These are phyloP conservation scores for Holocentrus rufus DNA, from an alignment of 2,797 vertebrate species.

Conservation along the genomic window DNA sequence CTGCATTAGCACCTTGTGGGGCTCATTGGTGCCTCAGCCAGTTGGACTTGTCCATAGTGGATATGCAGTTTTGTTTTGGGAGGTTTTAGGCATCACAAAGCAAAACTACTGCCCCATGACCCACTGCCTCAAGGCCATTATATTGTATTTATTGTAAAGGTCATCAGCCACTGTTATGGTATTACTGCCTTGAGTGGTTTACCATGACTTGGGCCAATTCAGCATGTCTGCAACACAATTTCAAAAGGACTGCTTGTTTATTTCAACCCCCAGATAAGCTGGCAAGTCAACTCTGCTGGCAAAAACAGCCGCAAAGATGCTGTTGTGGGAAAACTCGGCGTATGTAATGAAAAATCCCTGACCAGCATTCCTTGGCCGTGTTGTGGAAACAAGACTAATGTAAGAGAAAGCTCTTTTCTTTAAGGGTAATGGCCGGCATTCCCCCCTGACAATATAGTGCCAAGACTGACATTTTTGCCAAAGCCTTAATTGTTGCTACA, in stretches of 20 bases:
- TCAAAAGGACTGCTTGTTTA: neutral
- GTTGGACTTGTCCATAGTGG: too few relatives aligned
- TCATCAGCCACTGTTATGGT: neutral
- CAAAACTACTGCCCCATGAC: too few relatives aligned
- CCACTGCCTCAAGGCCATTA: too few relatives aligned
- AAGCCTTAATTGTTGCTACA: constrained; percentile 16
- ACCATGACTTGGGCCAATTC: too few relatives aligned
- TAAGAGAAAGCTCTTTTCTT: constrained; percentile 33
- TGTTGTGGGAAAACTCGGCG: neutral
- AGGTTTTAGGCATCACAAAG: too few relatives aligned
- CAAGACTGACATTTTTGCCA: neutral
- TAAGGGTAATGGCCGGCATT: constrained; percentile 3
- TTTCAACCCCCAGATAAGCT: constrained; percentile 6
- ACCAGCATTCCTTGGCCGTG: neutral
- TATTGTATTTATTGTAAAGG: too few relatives aligned
- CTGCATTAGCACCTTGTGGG: neutral
- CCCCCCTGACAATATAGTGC: neutral
- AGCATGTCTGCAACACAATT: neutral
- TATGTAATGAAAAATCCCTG: constrained; percentile 4
- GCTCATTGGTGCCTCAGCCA: neutral
- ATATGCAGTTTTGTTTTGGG: too few relatives aligned
- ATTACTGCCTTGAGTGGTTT: neutral
- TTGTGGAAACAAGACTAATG: neutral
- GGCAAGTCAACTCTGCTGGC: neutral
- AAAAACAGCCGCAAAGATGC: neutral